phyloP scores from a whole-genome alignment of 2,797 vertebrate species.

The Siniperca scherzeri region DNA sequence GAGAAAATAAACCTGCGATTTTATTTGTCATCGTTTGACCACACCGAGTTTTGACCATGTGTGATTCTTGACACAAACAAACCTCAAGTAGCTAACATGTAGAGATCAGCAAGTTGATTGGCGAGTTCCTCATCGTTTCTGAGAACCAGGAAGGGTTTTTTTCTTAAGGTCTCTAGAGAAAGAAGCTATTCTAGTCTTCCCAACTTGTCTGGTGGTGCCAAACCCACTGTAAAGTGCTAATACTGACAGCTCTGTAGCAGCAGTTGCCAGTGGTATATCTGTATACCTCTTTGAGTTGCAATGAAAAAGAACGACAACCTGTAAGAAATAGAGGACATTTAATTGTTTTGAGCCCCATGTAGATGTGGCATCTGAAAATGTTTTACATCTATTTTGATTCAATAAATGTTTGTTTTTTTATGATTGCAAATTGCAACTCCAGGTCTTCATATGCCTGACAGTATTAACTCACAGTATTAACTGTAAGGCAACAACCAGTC shows the following conservation, averaged over 20 bases:
- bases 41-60: fast-evolving
- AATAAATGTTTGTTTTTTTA: neutral
- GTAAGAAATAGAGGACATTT: neutral
- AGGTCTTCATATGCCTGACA: neutral
- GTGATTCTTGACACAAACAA: neutral
- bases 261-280: neutral
- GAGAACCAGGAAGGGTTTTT: constrained; percentile 33
- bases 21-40: fast-evolving
- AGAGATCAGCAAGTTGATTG: constrained; percentile 11
- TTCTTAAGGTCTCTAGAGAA: constrained; percentile 34
- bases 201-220: neutral
- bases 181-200: constrained; percentile 22
- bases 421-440: neutral
- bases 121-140: constrained; percentile 65
- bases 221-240: constrained; percentile 5
- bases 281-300: neutral
- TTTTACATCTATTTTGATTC: neutral
- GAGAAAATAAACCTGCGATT: neutral
- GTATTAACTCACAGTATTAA: too few relatives aligned
- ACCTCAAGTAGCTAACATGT: neutral
- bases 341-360: neutral
- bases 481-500: neutral
- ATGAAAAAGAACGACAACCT: neutral
- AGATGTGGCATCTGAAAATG: neutral
- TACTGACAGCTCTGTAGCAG: neutral